phyloP scores from a whole-genome alignment of 2,888 invertebrate genomes.

The Idaea straminata region DNA sequence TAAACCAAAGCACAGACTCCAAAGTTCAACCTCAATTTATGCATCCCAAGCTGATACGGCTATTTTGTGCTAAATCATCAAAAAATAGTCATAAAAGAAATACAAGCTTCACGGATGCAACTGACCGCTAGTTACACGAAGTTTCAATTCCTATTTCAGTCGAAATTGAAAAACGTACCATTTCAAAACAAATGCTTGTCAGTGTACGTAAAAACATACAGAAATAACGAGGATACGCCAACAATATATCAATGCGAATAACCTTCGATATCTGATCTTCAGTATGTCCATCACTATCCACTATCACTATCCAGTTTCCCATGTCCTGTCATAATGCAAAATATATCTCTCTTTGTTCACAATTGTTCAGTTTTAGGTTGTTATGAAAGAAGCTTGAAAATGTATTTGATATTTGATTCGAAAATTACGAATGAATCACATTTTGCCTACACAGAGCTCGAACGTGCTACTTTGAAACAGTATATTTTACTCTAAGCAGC shows the following conservation, averaged over 20 bases:
- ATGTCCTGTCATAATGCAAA: slow-evolving; percentile 37
- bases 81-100: not conserved
- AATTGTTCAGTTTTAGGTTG: no score
- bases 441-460: no score
- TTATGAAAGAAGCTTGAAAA: no score
- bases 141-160: not conserved
- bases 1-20: not conserved
- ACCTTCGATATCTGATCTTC: slow-evolving; percentile 38
- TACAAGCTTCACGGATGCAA: not conserved
- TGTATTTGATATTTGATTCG: no score
- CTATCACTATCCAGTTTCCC: slow-evolving; percentile 33
- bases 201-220: slow-evolving; percentile 3
- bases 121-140: not conserved
- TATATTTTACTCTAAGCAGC: no score
- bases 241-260: slow-evolving; percentile 48
- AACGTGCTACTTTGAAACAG: no score
- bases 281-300: no score
- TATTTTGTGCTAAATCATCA: not conserved
- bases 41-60: not conserved
- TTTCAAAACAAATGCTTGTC: not conserved
- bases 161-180: not conserved
- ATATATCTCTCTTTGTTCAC: slow-evolving; percentile 20
- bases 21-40: not conserved
- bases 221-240: slow-evolving; percentile 25
- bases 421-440: no score